Evolutionary conservation across 2,888 invertebrate genomes (phyloP), one percentile per base, ranked within the genome.

Genomic region (Torymus aiolomorphi): DNA sequence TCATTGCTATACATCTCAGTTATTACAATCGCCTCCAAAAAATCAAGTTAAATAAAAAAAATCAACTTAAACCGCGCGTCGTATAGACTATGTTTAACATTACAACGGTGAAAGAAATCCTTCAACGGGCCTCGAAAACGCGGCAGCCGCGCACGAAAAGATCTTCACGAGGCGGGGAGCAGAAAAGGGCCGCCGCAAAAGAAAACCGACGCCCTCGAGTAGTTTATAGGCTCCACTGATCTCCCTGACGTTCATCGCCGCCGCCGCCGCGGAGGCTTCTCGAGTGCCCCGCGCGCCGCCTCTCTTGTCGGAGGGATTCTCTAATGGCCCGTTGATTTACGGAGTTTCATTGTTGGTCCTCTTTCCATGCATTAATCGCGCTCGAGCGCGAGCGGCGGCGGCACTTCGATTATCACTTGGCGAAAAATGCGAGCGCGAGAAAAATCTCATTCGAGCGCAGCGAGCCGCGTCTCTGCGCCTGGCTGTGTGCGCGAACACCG

Each of bases 391-490:
- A 74, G 56, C 74, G 66, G 24, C 16, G 31, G 13, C 16, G 16
- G 54, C 66, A 67, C 80, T 80, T 77, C 63, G 73, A 77, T 80
- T 56, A 76, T 80, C 77, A 72, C 67, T 72, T 70, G 61, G 75
- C 18, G 76, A 54, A 74, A 69, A 74, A 63, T 79, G 80, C 66
- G 80, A 80, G 56, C 77, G 67, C 54, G 83, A 82, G 83, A 83
- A 76, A 84, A 81, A 80, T 74, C 83, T 76, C 83, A 85, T 87
- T 87, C 84, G 81, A 80, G 82, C 80, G 80, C 84, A 87, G 84
- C 83, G 85, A 86, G 82, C 86, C 86, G 79, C 83, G 83, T 74
- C 66, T 4, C 18, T 59, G 18, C 3, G 14, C 59, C n/a, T 76
- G 65, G 65, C 63, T 77, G 12, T 24, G 31, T 11, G 63, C 10